These are phyloP conservation scores for Leptodactylus fallax DNA, from an alignment of 2,797 vertebrate genomes.

Conservation along the genomic window DNA sequence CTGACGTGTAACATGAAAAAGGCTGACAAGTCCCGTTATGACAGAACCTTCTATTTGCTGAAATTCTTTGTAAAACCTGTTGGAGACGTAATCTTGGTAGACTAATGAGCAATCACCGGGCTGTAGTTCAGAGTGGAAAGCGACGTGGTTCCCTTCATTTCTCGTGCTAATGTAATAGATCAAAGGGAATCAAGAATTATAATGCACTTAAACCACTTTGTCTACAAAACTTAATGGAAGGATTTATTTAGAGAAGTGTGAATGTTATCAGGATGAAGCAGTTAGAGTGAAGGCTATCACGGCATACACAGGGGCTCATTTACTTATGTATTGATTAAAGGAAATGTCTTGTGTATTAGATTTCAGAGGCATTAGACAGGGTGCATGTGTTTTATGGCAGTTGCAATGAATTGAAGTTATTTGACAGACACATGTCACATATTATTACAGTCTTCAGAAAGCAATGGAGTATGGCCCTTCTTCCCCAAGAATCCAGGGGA, in stretches of 20 bases:
- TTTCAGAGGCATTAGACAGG: neutral
- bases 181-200: constrained; percentile 11
- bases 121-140: neutral
- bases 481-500: too few species aligned
- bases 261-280: neutral
- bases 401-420: too few species aligned
- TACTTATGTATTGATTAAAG: neutral
- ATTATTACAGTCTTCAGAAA: too few species aligned
- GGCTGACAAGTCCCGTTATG: constrained; percentile 3
- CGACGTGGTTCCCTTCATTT: constrained; percentile 5
- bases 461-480: too few species aligned
- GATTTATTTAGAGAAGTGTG: constrained; percentile 4
- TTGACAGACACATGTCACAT: too few species aligned
- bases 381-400: too few species aligned
- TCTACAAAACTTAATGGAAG: constrained; percentile 22
- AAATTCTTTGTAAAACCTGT: neutral
- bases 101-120: constrained; percentile 25
- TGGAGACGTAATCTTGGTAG: constrained; percentile 12
- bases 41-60: constrained; percentile 19
- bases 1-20: constrained; percentile 1
- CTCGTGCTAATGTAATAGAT: constrained; percentile 24
- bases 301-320: neutral
- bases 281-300: neutral
- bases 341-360: neutral
- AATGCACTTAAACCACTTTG: constrained; percentile 25